Percentiles rank a stretch among this genome's conserved stretches.
Conservation (phyloP, 2,797 vertebrate species). For the Pangasius krempfi region DNA sequence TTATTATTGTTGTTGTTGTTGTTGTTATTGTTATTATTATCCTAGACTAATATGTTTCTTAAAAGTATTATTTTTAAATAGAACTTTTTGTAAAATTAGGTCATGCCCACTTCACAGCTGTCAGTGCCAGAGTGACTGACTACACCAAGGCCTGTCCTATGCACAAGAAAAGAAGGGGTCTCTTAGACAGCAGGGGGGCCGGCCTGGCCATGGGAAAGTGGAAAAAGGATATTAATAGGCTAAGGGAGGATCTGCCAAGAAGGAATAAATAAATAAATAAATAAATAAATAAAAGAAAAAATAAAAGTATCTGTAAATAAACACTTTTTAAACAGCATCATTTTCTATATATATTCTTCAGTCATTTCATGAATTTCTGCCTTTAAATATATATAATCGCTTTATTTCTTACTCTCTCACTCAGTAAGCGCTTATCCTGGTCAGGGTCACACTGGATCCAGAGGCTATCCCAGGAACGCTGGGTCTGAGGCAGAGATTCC, state of each 20-base stretch:
- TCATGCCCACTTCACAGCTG: neutral
- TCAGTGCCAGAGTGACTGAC: neutral
- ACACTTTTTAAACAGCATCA: neutral
- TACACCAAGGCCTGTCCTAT: neutral
- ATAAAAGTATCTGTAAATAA: neutral
- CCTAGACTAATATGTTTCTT: neutral
- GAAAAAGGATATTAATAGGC: constrained; percentile 19
- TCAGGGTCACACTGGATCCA: neutral
- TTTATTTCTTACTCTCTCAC: neutral
- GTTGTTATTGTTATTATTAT: neutral
- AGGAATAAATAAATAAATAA: neutral
- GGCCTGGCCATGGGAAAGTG: constrained; percentile 23
- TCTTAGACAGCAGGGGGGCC: neutral
- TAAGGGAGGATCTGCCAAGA: neutral
- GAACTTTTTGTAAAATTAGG: neutral
- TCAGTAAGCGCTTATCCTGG: neutral
- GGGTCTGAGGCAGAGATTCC: neutral
- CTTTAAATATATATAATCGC: neutral
- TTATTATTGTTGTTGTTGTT: neutral
- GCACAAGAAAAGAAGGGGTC: neutral
- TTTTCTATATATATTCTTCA: neutral
- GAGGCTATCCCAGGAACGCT: neutral
- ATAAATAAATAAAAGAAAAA: neutral
- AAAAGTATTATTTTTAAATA: neutral
- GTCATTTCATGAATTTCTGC: neutral